These are phyloP conservation scores for Nannospalax galili DNA, from an alignment of 2,113 vertebrate genomes.

Conservation along the genomic window DNA sequence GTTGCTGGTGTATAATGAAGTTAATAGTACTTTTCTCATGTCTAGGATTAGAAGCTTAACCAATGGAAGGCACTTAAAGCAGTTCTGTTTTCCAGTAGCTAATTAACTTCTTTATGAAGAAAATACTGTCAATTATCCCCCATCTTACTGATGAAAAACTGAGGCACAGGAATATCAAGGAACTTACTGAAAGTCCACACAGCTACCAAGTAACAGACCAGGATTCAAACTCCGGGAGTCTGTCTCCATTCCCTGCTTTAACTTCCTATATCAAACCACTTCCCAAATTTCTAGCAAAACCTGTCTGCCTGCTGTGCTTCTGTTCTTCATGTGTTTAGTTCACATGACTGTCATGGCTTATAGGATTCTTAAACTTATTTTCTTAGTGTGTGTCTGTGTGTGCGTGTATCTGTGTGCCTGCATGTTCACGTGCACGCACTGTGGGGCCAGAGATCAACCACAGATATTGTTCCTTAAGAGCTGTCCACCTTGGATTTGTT, in stretches of 20 bases:
- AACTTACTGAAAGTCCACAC: not conserved
- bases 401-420: too few species aligned
- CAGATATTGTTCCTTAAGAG: not conserved
- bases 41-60: not conserved
- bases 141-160: not conserved
- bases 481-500: not conserved
- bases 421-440: fast-evolving
- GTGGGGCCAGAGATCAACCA: not conserved
- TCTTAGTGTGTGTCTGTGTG: too few species aligned
- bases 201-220: too few species aligned
- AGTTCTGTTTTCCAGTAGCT: not conserved
- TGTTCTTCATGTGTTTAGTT: not conserved
- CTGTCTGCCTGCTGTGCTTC: not conserved
- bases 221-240: not conserved
- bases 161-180: not conserved
- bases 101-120: not conserved
- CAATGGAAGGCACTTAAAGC: not conserved
- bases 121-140: not conserved
- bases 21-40: not conserved
- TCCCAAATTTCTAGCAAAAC: not conserved
- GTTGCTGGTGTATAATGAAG: not conserved
- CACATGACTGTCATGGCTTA: not conserved
- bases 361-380: too few species aligned
- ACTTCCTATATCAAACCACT: not conserved
- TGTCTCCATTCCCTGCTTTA: not conserved